A percentile compares a stretch with the other conserved stretches of the same genome.
These are phyloP conservation scores for Alethe diademata DNA, from an alignment of 2,113 vertebrate species.

Conservation along the genomic window DNA sequence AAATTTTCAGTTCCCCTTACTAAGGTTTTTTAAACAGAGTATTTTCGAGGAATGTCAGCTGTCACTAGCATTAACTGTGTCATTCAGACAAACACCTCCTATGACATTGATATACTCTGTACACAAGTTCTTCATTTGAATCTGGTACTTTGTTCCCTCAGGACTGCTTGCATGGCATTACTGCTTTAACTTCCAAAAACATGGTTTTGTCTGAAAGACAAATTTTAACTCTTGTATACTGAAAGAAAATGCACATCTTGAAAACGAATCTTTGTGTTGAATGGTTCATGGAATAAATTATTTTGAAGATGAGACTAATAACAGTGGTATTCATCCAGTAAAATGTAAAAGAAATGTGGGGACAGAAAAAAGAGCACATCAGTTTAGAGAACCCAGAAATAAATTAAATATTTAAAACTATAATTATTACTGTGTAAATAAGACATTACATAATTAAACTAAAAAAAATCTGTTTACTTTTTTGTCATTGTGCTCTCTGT, in stretches of 20 bases:
- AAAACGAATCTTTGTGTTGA: neutral
- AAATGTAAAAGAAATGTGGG: constrained; percentile 3
- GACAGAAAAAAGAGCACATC: neutral
- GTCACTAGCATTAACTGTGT: neutral
- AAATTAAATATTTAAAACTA: constrained; percentile 64
- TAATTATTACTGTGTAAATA: constrained; percentile 36
- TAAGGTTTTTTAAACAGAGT: neutral
- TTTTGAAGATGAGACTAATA: constrained; percentile 1
- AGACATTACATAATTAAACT: constrained; percentile 8
- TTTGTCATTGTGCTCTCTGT: neutral
- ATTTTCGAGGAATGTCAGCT: neutral
- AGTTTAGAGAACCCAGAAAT: constrained; percentile 25
- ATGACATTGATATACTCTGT: neutral
- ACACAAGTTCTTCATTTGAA: neutral
- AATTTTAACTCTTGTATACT: neutral
- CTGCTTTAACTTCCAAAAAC: neutral
- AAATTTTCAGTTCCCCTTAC: neutral
- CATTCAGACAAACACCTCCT: neutral
- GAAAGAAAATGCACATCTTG: neutral
- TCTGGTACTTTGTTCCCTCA: neutral
- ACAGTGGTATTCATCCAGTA: neutral
- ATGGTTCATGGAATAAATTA: neutral
- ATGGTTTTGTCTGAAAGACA: neutral
- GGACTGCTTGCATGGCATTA: accelerated
- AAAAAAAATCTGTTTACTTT: constrained; percentile 31